phyloP scores from a whole-genome alignment of 1,140 invertebrate species.

The Glomeris maerens region DNA sequence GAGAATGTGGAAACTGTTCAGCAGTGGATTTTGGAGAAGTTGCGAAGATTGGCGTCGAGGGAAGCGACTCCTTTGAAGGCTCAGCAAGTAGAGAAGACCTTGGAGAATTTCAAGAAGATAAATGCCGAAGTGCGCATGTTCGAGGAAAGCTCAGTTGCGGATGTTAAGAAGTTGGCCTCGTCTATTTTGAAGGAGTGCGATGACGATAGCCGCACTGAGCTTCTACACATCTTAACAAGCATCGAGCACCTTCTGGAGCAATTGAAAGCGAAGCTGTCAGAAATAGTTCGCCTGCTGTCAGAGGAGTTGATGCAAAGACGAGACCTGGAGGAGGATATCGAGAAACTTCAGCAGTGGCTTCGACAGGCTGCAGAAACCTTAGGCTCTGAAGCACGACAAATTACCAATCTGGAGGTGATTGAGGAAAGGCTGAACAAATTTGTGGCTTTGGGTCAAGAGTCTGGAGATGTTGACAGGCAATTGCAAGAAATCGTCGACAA shows the following conservation, averaged over 20 bases:
- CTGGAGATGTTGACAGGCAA: constrained; percentile 48
- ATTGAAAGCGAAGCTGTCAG: constrained; percentile 29
- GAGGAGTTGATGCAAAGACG: constrained; percentile 58
- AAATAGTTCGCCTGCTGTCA: constrained; percentile 52
- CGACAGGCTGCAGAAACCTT: constrained; percentile 72
- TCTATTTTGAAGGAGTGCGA: constrained; percentile 64
- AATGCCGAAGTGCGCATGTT: constrained; percentile 62
- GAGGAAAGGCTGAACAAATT: constrained; percentile 74
- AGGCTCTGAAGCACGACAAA: constrained; percentile 53
- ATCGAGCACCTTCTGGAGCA: constrained; percentile 37
- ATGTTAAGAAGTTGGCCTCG: constrained; percentile 57
- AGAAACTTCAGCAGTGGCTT: constrained; percentile 66
- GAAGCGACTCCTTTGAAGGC: constrained; percentile 50
- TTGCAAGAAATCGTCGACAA: constrained; percentile 59
- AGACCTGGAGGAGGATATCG: constrained; percentile 61
- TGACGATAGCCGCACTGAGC: constrained; percentile 41
- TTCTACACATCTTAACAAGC: constrained; percentile 24
- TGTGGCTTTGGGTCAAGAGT: constrained; percentile 58
- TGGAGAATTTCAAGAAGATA: constrained; percentile 42
- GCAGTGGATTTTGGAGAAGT: constrained; percentile 60
- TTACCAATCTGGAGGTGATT: constrained; percentile 58
- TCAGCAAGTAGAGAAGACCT: constrained; percentile 51
- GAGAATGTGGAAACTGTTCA: constrained; percentile 56
- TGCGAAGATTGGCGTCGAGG: constrained; percentile 45
- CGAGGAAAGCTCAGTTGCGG: constrained; percentile 50